Evolutionary conservation across 1,140 invertebrate genomes (phyloP).

Genomic region (Leptonema lineaticorne): DNA sequence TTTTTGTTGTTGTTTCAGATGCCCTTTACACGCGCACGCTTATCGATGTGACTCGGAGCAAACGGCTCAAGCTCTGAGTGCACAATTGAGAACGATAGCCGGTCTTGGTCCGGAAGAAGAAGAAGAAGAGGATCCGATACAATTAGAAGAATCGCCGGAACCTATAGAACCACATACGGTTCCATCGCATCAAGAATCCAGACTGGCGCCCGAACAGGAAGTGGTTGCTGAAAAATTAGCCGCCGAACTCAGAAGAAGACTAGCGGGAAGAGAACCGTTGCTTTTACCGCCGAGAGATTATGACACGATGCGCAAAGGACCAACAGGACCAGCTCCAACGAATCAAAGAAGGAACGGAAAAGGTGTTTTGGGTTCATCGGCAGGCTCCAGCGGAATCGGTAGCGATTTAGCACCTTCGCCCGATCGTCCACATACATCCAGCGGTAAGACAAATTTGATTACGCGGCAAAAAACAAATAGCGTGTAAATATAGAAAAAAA

Average conservation of each 20-base stretch:
- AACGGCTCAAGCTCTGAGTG: constrained; percentile 82
- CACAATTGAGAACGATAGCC: constrained; percentile 76
- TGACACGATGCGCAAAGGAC: constrained; percentile 77
- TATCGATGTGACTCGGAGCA: constrained; percentile 94
- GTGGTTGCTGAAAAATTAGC: constrained; percentile 77
- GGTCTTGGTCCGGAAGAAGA: constrained; percentile 74
- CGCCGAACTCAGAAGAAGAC: constrained; percentile 84
- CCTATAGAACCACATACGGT: neutral
- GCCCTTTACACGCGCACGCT: constrained; percentile 87
- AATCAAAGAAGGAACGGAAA: constrained; percentile 69
- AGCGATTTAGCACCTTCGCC: constrained; percentile 85
- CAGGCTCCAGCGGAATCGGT: constrained; percentile 77
- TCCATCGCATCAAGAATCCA: constrained; percentile 14
- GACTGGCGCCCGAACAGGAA: constrained; percentile 45
- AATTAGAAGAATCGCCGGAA: constrained; percentile 62
- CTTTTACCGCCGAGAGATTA: constrained; percentile 90
- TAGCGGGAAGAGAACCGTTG: constrained; percentile 71
- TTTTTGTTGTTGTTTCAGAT: constrained; percentile 41
- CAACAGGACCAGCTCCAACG: constrained; percentile 45
- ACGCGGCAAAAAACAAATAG: too few species aligned
- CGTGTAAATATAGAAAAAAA: too few species aligned
- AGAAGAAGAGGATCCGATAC: constrained; percentile 80
- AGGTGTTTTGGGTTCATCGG: constrained; percentile 57
- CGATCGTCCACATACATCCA: constrained; percentile 60
- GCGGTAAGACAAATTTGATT: too few species aligned